A percentile compares a stretch with the other conserved stretches of the same genome.
Conservation (phyloP, 2,113 vertebrate genomes). For the Laticauda colubrina region DNA sequence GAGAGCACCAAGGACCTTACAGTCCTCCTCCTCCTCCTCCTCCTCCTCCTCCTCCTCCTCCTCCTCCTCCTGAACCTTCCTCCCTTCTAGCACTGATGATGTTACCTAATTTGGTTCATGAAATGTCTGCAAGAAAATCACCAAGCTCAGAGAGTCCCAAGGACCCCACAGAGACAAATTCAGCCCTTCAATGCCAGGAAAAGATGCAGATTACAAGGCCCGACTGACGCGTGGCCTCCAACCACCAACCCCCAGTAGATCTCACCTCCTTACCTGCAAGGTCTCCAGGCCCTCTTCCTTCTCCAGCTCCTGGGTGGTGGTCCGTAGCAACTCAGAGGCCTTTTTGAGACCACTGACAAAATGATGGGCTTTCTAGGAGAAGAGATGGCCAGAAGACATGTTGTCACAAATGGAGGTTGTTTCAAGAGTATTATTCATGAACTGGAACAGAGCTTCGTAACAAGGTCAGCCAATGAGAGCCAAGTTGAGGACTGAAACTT, state of each 20-base stretch:
- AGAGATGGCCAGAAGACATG: neutral
- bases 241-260: neutral
- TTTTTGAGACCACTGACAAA: constrained; percentile 75
- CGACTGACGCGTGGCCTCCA: neutral
- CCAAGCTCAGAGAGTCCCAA: neutral
- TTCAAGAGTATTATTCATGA: too few relatives aligned
- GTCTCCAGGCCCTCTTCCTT: constrained; percentile 59
- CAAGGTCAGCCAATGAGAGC: too few relatives aligned
- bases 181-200: neutral
- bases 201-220: neutral
- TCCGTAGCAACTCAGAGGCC: constrained; percentile 74
- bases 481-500: too few relatives aligned
- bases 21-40: too few relatives aligned
- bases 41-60: too few relatives aligned
- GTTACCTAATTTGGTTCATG: neutral
- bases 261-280: constrained; percentile 70
- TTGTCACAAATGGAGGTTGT: neutral
- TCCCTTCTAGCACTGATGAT: too few relatives aligned
- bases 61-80: too few relatives aligned
- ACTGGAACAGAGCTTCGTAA: too few relatives aligned
- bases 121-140: too few relatives aligned
- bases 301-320: constrained; percentile 75
- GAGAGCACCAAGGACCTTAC: too few relatives aligned
- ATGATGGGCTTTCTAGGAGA: constrained; percentile 80
- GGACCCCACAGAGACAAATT: neutral